Evolutionary conservation across 1,140 invertebrate species (phyloP).

Genomic region (Drosophila azteca): DNA sequence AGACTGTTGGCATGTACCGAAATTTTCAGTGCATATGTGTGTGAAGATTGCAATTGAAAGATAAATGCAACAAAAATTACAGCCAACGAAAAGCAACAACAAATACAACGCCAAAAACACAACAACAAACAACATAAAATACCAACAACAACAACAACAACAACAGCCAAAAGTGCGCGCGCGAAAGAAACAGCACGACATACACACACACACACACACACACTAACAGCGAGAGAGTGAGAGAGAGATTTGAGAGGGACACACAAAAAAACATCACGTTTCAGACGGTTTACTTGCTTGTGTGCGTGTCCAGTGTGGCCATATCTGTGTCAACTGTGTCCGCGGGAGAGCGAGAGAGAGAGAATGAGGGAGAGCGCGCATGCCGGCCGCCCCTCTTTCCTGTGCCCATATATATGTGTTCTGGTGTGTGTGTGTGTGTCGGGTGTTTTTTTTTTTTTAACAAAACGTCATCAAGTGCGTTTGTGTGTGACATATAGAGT

Average conservation of each 20-base stretch:
- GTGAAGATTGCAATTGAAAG: constrained; percentile 27
- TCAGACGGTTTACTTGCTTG: too few relatives aligned
- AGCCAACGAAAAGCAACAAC: constrained; percentile 27
- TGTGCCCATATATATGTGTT: too few relatives aligned
- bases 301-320: too few relatives aligned
- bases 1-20: too few relatives aligned
- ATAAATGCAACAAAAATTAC: constrained; percentile 36
- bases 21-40: not conserved
- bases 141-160: not conserved
- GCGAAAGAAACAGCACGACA: too few relatives aligned
- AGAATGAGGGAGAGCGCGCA: constrained; percentile 13
- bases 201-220: not conserved
- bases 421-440: too few relatives aligned
- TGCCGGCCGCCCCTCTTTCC: constrained; percentile 3
- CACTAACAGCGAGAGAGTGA: constrained; percentile 2
- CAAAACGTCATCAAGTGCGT: too few relatives aligned
- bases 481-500: too few relatives aligned
- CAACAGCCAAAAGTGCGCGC: too few relatives aligned
- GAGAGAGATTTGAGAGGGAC: constrained; percentile 13
- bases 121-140: constrained; percentile 35
- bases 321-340: too few relatives aligned
- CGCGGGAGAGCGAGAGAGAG: not conserved
- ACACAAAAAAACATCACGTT: not conserved
- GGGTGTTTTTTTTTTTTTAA: too few relatives aligned
- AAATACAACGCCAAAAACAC: constrained; percentile 25